Base-by-base conservation (phyloP, 2,888 invertebrate genomes). In the Cerastis leucographa region DNA sequence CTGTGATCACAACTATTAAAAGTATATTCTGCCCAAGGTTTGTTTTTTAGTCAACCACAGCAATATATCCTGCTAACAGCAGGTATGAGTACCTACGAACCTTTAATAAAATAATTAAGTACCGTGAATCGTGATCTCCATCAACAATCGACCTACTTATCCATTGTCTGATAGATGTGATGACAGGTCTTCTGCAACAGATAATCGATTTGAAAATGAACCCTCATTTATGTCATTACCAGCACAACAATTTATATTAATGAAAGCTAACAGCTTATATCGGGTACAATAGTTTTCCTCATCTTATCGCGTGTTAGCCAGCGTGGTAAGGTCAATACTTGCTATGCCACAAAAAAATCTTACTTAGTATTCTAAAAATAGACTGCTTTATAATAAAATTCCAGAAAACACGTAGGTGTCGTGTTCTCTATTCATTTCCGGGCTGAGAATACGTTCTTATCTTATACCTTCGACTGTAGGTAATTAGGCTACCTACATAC, bases 281-380 rank as follows among this genome's bases (percentile, higher is more conserved):
- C 75, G 25, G 46, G 75, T 67, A 62, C 49, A 79, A 68, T 44
- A 49, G 61, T 80, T 67, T 80, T 81, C 81, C 61, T 54, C 25
- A 4, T 80, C 17, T 6, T 5, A 72, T 79, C 17, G 78, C 78
- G 62, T 79, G 78, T n/a, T 22, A 42, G 67, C 14, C 17, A 54
- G 12, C n/a, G 29, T 66, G 9, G n/a, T 70, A 75, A 75, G 65
- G 81, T 66, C 81, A 70, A 64, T 46, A 14, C 19, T n/a, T 46
- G 44, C 17, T 19, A n/a, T 9, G n/a, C 22, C 5, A 29, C 17
- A 79, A 64, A 76, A 40, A 79, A 59, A 44, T 61, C 19, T 12
- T 8, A 69, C 29, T 69, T 11, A 8, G 19, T 59, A 42, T 42
- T 65, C 54, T 69, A 61, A 66, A 62, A 61, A 76, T 77, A 54